Base-by-base conservation (phyloP, 2,888 invertebrate genomes). In the Periphyllus acericola region DNA sequence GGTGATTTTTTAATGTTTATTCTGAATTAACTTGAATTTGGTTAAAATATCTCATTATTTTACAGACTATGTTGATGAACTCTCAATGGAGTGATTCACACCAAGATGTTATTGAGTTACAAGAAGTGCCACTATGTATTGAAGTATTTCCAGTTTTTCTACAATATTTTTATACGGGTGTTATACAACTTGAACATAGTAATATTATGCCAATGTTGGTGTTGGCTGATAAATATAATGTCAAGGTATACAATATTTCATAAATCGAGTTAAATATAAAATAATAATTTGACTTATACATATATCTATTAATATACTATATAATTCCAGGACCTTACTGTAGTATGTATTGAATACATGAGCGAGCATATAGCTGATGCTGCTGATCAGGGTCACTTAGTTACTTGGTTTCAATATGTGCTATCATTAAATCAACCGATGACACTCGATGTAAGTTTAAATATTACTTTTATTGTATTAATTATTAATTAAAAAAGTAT, bases 221-320 rank as follows among this genome's bases (percentile, higher is more conserved):
- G 19, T 92, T 98, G 88, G 98, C 97, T 72, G 98, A 98, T 92
- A 98, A 98, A 92, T 98, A 98, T 92, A 97, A 98, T 92, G 96
- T 98, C 25, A 95, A 95, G 93, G 95, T 75, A 74, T 66, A 66
- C 1, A 46, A 46, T 66, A 79, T 8, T 40, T 60, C 0, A 76
- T 32, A 84, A 17, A 71, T 6, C 21, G 21, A 21, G 4, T 32
- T 71, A 32, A 14, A n/a, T 5, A 52, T 19, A 52, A 85, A 71
- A n/a, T 0, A 34, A 25, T 60, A 46, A 14, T n/a, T 66, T 78
- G 14, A 11, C 14, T 46, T 46, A 46, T 46, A 46, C 14, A 46
- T 46, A 1, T 46, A 46, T 46, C n/a, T n/a, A n/a, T n/a, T n/a
- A n/a, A 46, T 78, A 29, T 55, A 29, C n/a, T n/a, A n/a, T n/a